Base-by-base conservation (phyloP, 2,113 vertebrate species). In the Sturnira hondurensis region DNA sequence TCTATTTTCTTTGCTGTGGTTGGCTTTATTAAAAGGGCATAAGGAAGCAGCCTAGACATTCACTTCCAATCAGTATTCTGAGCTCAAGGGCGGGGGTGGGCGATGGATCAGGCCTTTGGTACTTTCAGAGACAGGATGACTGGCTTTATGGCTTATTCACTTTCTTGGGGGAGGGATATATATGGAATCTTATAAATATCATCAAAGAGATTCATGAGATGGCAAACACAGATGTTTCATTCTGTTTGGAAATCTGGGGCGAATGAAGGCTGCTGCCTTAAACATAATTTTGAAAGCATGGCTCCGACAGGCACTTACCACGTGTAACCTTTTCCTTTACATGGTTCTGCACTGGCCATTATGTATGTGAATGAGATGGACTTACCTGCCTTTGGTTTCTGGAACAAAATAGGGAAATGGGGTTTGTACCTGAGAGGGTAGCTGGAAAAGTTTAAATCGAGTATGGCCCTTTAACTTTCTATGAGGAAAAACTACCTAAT, bases 1-100 rank as follows among this genome's bases (percentile, higher is more conserved):
- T 98, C 96, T 96, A 45, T 95, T 97, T 97, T 94, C 98, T 95
- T 98, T 96, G 96, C 97, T 98, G 97, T 96, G 98, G 97, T 98
- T 98, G 97, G 77, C 95, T 96, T 98, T 98, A 98, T 98, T 98
- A 98, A 97, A 94, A 97, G 98, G 97, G 95, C 96, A 97, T 97
- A 98, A 98, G 98, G 98, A 99, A 98, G 97, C 96, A 89, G 96
- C 97, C 93, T 97, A 98, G 98, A 98, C 97, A 94, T 97, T 97
- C 96, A 97, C 93, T 96, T 97, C 96, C 96, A 87, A 95, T 97
- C 93, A 86, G 19, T 43, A 97, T 98, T 45, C 86, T 96, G 88
- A 94, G 93, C 96, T 93, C 92, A 92, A 94, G 2, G n/a, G 36
- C 15, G n/a, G 43, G 31, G 33, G 36, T 1, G 7, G 38, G 63